A percentile compares a stretch with the other conserved stretches of the same genome.
Evolutionary conservation across 2,113 vertebrate genomes (phyloP).

Genomic region (Paramormyrops kingsleyae): DNA sequence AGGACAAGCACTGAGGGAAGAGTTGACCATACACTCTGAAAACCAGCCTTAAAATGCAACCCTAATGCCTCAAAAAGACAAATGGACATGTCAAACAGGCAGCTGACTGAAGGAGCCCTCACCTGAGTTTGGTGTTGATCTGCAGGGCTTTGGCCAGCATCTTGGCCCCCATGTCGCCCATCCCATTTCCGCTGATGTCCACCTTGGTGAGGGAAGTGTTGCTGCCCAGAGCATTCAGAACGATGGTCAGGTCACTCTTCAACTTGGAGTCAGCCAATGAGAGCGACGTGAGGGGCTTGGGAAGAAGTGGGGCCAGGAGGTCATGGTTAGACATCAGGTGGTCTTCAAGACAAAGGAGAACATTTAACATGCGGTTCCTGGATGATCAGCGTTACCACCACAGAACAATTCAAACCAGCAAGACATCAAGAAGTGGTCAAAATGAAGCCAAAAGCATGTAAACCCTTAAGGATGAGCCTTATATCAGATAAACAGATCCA

Average conservation of each 20-base stretch:
- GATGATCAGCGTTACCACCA: background rate
- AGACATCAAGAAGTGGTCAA: background rate
- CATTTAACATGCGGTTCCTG: background rate
- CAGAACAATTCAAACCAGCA: background rate
- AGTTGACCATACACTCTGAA: background rate
- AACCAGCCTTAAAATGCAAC: background rate
- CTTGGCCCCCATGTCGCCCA: constrained; percentile 97
- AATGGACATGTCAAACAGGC: background rate
- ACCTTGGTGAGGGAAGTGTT: constrained; percentile 85
- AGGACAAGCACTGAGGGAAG: constrained; percentile 10
- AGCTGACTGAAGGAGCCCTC: background rate
- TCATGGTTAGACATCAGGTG: background rate
- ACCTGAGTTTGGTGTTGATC: constrained; percentile 98
- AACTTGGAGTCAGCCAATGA: constrained; percentile 91
- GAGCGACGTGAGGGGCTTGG: constrained; percentile 82
- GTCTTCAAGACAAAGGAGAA: constrained; percentile 15
- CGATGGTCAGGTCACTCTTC: constrained; percentile 83
- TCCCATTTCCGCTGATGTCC: constrained; percentile 92
- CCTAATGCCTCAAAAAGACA: background rate
- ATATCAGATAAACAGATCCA: background rate
- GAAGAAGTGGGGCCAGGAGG: background rate
- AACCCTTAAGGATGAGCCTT: background rate
- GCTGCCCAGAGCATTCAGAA: constrained; percentile 92
- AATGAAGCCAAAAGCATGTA: background rate
- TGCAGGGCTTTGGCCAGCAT: constrained; percentile 95